A percentile compares a stretch with the other conserved stretches of the same genome.
Conservation (phyloP, 53 echinoderm and acorn worm genomes). For the Actinopyga echinites region DNA sequence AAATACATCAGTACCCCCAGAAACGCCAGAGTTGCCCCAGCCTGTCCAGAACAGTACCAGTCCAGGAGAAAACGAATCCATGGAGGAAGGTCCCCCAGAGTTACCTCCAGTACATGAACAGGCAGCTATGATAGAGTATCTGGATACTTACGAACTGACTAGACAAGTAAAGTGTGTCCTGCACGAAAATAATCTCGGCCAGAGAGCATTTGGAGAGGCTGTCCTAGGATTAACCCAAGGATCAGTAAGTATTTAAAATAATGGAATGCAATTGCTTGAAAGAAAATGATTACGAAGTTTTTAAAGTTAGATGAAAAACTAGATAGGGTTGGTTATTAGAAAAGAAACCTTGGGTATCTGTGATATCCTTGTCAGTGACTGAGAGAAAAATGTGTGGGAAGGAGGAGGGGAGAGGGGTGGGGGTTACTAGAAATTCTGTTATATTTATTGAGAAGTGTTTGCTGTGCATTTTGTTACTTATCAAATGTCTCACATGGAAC, state of each 20-base stretch:
- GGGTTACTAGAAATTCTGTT: too few species aligned
- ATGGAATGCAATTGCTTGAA: too few species aligned
- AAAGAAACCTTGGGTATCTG: too few species aligned
- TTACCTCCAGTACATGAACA: constrained; percentile 96
- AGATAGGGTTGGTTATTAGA: too few species aligned
- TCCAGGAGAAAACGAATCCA: background rate
- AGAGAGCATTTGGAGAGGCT: constrained; percentile 96
- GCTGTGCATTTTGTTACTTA: too few species aligned
- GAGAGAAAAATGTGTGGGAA: too few species aligned
- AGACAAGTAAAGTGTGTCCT: constrained; percentile 91
- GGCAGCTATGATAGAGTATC: constrained; percentile 92
- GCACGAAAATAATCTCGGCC: constrained; percentile 88
- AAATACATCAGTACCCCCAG: constrained; percentile 40
- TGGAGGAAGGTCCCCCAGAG: constrained; percentile 74
- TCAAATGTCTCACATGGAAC: too few species aligned
- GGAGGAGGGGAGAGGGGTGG: too few species aligned
- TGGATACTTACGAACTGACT: constrained; percentile 94
- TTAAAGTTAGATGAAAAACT: too few species aligned
- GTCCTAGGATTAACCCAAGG: constrained; percentile 99
- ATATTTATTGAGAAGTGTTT: too few species aligned
- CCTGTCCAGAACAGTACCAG: constrained; percentile 2
- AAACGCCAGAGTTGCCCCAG: constrained; percentile 17
- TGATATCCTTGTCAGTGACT: too few species aligned
- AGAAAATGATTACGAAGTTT: too few species aligned
- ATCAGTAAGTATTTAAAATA: constrained; percentile 49